Evolutionary conservation across 2,888 invertebrate genomes (phyloP).

Genomic region (Eupithecia inturbata): DNA sequence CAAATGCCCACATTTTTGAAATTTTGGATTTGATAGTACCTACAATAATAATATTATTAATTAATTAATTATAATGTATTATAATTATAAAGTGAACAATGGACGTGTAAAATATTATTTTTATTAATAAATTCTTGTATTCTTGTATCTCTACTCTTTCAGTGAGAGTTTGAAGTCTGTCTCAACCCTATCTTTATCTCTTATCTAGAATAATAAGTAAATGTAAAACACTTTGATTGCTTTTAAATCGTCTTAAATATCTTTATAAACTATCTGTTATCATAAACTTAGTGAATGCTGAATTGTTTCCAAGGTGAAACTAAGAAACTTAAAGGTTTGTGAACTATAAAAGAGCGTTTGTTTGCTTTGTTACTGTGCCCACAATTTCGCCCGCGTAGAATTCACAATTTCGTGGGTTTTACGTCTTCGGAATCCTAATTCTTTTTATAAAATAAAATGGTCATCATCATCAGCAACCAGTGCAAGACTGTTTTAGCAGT

Average conservation of each 20-base stretch:
- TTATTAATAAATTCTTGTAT: too few relatives aligned
- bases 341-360: not conserved
- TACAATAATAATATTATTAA: too few relatives aligned
- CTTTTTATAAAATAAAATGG: not conserved
- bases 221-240: constrained; percentile 21
- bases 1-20: not conserved
- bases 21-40: too few relatives aligned
- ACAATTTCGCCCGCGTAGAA: not conserved
- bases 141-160: not conserved
- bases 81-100: too few relatives aligned
- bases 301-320: constrained; percentile 5
- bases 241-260: constrained; percentile 19
- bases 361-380: not conserved
- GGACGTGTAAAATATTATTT: too few relatives aligned
- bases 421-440: not conserved
- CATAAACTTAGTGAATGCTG: not conserved
- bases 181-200: constrained; percentile 22
- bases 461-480: too few relatives aligned
- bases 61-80: too few relatives aligned
- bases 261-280: constrained; percentile 1
- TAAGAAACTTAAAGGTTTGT: not conserved
- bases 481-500: too few relatives aligned
- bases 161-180: not conserved
- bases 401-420: not conserved
- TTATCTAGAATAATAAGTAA: constrained; percentile 12